phyloP scores from a whole-genome alignment of 2,113 vertebrate species.

The Eublepharis macularius region DNA sequence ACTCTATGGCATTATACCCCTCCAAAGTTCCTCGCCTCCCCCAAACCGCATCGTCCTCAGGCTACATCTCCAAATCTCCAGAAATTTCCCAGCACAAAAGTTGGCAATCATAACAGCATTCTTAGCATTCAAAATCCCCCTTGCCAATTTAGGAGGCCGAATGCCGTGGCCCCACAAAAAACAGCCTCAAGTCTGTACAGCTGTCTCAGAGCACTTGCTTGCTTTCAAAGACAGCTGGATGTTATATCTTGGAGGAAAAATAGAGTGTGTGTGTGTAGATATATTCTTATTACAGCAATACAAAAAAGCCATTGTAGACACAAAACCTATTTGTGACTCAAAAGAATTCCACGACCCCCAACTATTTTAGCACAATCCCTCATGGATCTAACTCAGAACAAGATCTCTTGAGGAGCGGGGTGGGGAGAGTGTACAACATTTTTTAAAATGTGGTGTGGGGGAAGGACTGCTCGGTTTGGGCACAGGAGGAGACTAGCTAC shows the following conservation, averaged over 20 bases:
- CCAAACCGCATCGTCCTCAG: too few relatives aligned
- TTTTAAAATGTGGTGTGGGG: too few relatives aligned
- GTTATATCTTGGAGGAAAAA: background rate
- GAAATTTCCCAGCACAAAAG: too few relatives aligned
- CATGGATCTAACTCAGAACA: background rate
- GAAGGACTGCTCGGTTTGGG: background rate
- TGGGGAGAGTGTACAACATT: background rate
- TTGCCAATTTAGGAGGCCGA: constrained; percentile 20
- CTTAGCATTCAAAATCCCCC: constrained; percentile 22
- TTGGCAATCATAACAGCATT: constrained; percentile 17
- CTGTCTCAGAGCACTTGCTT: constrained; percentile 60
- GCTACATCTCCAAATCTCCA: too few relatives aligned
- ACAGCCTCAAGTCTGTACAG: constrained; percentile 65
- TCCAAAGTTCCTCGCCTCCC: too few relatives aligned
- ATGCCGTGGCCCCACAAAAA: constrained; percentile 37
- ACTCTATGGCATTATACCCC: too few relatives aligned
- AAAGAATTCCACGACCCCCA: constrained; percentile 9
- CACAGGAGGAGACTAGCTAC: too few relatives aligned
- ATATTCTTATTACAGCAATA: background rate
- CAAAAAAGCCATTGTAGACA: constrained; percentile 18
- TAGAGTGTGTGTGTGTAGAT: background rate
- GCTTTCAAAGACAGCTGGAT: constrained; percentile 37
- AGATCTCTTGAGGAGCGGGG: background rate
- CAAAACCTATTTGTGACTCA: constrained; percentile 7
- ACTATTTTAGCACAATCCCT: background rate